Evolutionary conservation across 1,140 invertebrate species (phyloP), one percentile per base, ranked within the genome.

Genomic region (Drosophila subobscura): DNA sequence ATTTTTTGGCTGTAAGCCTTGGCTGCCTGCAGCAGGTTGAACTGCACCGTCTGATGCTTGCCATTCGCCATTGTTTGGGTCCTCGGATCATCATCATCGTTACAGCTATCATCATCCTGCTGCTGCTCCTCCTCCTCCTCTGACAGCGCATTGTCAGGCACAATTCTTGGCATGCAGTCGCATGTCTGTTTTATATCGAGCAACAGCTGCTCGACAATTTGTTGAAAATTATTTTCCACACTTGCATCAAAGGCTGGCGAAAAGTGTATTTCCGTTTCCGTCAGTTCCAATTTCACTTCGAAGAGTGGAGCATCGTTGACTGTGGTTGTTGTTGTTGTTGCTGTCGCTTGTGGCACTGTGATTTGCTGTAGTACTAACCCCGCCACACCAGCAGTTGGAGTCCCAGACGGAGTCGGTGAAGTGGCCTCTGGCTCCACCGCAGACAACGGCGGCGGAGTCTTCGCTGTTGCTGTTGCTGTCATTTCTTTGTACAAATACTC

Each of bases 401-500:
- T 50, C 16, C 16, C 10, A 8, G 49, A 20, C 8, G 33, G 10
- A 37, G 33, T 2, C 3, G 33, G 33, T 54, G 54, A 27, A 68
- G 54, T 45, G 51, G 7, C 33, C 33, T 2, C 50, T 4, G 45
- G 22, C 47, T 59, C 55, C 37, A 40, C 41, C 2, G 41, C 8
- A 42, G 59, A 8, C 10, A 45, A 52, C 10, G 16, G 40, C 27
- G 12, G 52, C 25, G 33, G 33, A 37, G 33, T 37, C 33, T 12
- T 4, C 45, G 61, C 20, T 12, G 52, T 51, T 58, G 81, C 49
- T 37, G 77, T 70, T 50, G 65, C 76, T 78, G 81, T 86, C 89
- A 91, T 91, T 91, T 91, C 89, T 84, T 91, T 91, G 85, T 91
- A 80, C 79, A 91, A 91, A 91, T 91, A 91, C 85, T 78, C 81